phyloP scores from a whole-genome alignment of 2,113 vertebrate genomes.

The Thryonomys swinderianus region DNA sequence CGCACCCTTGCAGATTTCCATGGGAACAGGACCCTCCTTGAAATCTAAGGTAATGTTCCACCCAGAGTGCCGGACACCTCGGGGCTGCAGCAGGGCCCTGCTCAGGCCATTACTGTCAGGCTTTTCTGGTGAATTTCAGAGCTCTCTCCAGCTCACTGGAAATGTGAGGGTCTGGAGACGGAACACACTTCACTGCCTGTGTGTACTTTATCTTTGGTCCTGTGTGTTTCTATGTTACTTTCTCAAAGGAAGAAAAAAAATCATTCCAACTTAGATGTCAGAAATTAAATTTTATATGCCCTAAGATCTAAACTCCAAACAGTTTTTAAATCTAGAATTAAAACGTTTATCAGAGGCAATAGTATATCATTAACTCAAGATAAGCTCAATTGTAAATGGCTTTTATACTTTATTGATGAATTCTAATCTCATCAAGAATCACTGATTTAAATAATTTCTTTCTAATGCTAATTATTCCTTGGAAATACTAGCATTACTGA shows the following conservation, averaged over 20 bases:
- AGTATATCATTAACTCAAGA: background rate
- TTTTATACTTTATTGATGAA: conserved; percentile 44
- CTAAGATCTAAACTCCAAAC: conserved; percentile 29
- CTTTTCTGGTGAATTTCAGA: conserved; percentile 26
- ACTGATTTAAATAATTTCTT: conserved; percentile 46
- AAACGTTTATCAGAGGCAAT: background rate
- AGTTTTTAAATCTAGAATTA: conserved; percentile 17
- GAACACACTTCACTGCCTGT: conserved; percentile 17
- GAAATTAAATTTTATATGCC: conserved; percentile 11
- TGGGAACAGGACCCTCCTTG: conserved; percentile 60
- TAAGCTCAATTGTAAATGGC: background rate
- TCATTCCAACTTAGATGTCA: conserved; percentile 15
- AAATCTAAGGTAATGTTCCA: conserved; percentile 62
- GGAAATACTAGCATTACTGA: background rate
- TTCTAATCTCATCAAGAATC: background rate
- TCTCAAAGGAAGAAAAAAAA: background rate
- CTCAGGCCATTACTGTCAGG: background rate
- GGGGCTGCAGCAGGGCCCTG: background rate
- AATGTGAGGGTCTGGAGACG: conserved; percentile 14
- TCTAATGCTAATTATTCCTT: background rate
- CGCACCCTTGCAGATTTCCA: conserved; percentile 56
- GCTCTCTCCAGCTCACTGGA: background rate
- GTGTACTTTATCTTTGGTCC: conserved; percentile 32
- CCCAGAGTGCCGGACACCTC: background rate
- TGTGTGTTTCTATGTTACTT: conserved; percentile 26